A percentile compares a stretch with the other conserved stretches of the same genome.
These are phyloP conservation scores for Heliconius hewitsoni DNA, from an alignment of 1,140 invertebrate species.

Conservation along the genomic window DNA sequence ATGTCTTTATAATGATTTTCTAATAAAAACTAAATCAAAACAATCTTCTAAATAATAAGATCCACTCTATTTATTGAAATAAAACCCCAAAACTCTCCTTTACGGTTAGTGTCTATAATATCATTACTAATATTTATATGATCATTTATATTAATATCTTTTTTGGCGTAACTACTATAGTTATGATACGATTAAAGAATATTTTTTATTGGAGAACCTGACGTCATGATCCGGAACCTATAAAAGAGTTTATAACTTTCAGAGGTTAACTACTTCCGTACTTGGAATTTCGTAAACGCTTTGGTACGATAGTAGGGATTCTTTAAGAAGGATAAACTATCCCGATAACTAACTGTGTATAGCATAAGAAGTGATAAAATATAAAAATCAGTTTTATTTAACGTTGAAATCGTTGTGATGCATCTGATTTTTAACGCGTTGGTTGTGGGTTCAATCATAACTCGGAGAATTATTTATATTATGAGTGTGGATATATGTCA, in stretches of 20 bases:
- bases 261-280: constrained; percentile 24
- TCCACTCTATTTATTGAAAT: no score
- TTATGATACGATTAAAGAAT: constrained; percentile 16
- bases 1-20: no score
- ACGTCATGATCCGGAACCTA: constrained; percentile 60
- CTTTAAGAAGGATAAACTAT: neutral
- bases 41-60: neutral
- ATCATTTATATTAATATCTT: no score
- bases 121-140: no score
- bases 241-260: constrained; percentile 61
- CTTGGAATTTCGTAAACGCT: neutral
- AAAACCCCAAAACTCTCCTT: no score
- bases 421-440: no score
- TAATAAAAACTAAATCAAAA: neutral
- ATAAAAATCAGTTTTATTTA: neutral
- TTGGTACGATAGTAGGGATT: neutral
- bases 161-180: neutral
- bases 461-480: no score
- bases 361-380: neutral
- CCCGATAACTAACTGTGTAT: neutral
- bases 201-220: constrained; percentile 57
- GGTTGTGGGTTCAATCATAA: no score
- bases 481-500: no score
- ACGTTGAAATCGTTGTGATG: no score
- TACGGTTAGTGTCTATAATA: no score